These are phyloP conservation scores for Mythimna ferrago DNA, from an alignment of 2,888 invertebrate genomes.

Conservation along the genomic window DNA sequence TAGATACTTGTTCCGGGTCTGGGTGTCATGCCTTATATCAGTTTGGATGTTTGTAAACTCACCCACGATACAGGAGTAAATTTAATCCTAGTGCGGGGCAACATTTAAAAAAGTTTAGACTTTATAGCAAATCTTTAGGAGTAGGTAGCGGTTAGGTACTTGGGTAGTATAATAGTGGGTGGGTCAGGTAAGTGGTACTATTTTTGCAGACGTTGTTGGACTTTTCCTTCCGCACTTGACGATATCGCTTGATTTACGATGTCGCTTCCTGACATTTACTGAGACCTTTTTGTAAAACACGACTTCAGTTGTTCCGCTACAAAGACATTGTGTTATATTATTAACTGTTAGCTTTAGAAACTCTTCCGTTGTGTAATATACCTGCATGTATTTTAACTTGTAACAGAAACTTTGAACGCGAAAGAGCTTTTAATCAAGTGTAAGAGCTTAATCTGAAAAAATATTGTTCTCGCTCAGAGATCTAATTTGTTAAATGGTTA, in stretches of 20 bases:
- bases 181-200: constrained; percentile 68
- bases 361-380: constrained; percentile 27
- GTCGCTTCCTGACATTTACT: constrained; percentile 73
- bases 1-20: too few relatives aligned
- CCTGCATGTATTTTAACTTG: constrained; percentile 8
- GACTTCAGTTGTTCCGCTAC: constrained; percentile 56
- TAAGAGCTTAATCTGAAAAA: constrained; percentile 16
- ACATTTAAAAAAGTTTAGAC: background rate
- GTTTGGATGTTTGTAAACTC: too few relatives aligned
- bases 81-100: too few relatives aligned
- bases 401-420: background rate
- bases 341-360: constrained; percentile 39
- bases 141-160: constrained; percentile 13
- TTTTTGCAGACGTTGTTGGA: constrained; percentile 69
- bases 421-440: constrained; percentile 13
- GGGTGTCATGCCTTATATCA: too few relatives aligned
- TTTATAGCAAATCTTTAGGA: constrained; percentile 17
- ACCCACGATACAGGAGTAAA: too few relatives aligned
- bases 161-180: constrained; percentile 13
- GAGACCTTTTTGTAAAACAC: constrained; percentile 69
- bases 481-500: constrained; percentile 25
- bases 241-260: constrained; percentile 81
- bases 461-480: constrained; percentile 10
- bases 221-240: constrained; percentile 73
- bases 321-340: constrained; percentile 49